These are phyloP conservation scores for Hippopotamus amphibius DNA, from an alignment of 2,113 vertebrate genomes.

Conservation along the genomic window DNA sequence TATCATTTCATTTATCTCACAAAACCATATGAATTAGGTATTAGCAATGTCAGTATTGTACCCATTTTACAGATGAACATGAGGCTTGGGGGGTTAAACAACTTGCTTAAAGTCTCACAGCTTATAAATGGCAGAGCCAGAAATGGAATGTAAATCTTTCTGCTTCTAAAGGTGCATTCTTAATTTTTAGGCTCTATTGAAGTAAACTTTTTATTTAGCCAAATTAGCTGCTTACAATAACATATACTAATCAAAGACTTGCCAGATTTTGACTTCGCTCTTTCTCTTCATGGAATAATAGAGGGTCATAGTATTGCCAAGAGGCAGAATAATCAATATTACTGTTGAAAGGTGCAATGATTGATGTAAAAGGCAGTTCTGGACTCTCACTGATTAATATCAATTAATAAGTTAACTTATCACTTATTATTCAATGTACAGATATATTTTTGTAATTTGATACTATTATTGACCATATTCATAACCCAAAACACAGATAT, in stretches of 20 bases:
- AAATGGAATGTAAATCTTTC: not conserved
- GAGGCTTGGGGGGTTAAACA: not conserved
- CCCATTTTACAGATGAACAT: not conserved
- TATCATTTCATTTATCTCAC: constrained; percentile 59
- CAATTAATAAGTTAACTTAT: not conserved
- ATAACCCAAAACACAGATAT: not conserved
- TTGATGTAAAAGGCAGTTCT: not conserved
- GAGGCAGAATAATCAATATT: not conserved
- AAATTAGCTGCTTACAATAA: constrained; percentile 9
- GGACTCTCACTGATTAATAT: not conserved
- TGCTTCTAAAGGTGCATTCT: not conserved
- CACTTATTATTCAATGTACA: not conserved
- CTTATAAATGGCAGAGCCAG: not conserved
- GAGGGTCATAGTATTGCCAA: not conserved
- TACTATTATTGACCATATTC: not conserved
- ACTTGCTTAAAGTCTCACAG: constrained; percentile 60
- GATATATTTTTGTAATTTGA: not conserved
- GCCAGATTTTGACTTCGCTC: not conserved
- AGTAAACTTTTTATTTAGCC: not conserved
- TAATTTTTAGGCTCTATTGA: not conserved
- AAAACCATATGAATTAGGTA: not conserved
- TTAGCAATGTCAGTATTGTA: not conserved
- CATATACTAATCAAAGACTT: constrained; percentile 15
- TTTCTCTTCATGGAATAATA: not conserved
- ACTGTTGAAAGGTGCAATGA: not conserved